A percentile compares a stretch with the other conserved stretches of the same genome.
Evolutionary conservation across 2,113 vertebrate species (phyloP).

Genomic region (Ciconia boyciana): DNA sequence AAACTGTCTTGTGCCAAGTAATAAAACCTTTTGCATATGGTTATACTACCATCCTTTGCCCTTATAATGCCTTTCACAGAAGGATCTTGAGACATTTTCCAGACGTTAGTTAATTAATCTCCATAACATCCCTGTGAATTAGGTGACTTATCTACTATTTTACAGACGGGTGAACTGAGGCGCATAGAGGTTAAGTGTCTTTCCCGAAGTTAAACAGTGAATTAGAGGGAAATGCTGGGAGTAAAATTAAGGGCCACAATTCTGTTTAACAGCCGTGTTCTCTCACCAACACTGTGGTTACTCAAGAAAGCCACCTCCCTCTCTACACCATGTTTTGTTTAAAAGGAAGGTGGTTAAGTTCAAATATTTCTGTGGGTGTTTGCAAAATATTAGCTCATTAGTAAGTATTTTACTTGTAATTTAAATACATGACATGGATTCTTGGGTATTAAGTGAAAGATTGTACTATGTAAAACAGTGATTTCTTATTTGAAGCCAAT

Average conservation of each 20-base stretch:
- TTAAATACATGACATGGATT: not conserved
- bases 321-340: not conserved
- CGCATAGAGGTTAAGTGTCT: constrained; percentile 44
- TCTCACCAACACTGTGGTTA: not conserved
- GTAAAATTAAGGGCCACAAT: not conserved
- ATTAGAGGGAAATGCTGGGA: constrained; percentile 9
- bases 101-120: constrained; percentile 63
- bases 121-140: constrained; percentile 58
- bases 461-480: not conserved
- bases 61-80: constrained; percentile 52
- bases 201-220: constrained; percentile 4
- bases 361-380: not conserved
- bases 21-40: constrained; percentile 31
- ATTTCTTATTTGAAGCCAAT: constrained; percentile 23
- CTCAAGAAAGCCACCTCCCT: not conserved
- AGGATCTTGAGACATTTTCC: constrained; percentile 52
- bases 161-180: constrained; percentile 35
- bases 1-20: not conserved
- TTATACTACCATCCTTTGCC: not conserved
- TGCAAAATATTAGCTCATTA: constrained; percentile 26
- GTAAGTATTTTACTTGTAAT: not conserved
- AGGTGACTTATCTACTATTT: constrained; percentile 63
- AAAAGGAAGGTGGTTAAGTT: not conserved
- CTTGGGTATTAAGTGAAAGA: not conserved
- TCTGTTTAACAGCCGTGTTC: not conserved